phyloP scores from a whole-genome alignment of 2,113 vertebrate species.

The Bungarus multicinctus region DNA sequence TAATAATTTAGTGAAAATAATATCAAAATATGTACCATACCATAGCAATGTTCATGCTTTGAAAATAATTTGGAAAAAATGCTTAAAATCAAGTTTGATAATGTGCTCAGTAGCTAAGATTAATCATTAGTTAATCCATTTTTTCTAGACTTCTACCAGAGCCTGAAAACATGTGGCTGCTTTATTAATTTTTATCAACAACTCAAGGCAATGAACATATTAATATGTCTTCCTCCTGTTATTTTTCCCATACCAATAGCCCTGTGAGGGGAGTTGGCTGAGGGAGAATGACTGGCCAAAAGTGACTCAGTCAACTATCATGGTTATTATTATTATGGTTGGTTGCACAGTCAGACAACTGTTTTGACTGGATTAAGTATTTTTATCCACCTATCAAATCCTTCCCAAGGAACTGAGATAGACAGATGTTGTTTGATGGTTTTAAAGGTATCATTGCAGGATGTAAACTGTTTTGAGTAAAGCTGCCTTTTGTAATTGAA shows the following conservation, averaged over 20 bases:
- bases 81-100: not conserved
- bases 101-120: not conserved
- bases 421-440: not conserved
- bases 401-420: not conserved
- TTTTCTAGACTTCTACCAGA: not conserved
- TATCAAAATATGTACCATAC: not conserved
- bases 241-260: not conserved
- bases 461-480: not conserved
- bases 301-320: not conserved
- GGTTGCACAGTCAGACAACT: not conserved
- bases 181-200: not conserved
- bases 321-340: not conserved
- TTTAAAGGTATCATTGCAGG: not conserved
- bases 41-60: not conserved
- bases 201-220: not conserved
- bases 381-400: too few species aligned
- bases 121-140: not conserved
- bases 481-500: not conserved
- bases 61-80: not conserved
- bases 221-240: not conserved
- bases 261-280: not conserved
- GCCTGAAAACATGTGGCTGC: not conserved
- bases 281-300: not conserved
- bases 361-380: not conserved
- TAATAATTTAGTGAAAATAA: not conserved